phyloP scores from a whole-genome alignment of 2,113 vertebrate species.

The Mustelus asterias region DNA sequence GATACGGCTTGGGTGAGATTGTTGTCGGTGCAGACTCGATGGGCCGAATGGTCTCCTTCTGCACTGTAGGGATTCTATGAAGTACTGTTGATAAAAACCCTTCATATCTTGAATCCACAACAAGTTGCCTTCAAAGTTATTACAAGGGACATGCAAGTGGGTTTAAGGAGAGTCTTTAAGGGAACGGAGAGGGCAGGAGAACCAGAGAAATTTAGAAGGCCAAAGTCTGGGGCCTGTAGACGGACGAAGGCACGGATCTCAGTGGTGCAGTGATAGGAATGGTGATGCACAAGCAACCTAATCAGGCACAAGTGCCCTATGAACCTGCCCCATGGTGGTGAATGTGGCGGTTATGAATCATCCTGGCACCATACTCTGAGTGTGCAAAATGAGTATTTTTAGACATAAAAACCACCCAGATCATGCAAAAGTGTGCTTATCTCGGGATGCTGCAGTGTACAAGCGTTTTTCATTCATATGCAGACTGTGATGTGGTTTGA shows the following conservation, averaged over 20 bases:
- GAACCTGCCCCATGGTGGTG: not conserved
- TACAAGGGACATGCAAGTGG: not conserved
- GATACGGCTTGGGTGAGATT: too few species aligned
- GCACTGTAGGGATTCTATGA: too few species aligned
- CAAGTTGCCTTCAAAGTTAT: too few species aligned
- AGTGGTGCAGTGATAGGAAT: not conserved
- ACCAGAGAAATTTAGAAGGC: not conserved
- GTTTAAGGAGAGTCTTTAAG: not conserved
- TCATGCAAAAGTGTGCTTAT: not conserved
- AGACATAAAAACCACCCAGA: not conserved
- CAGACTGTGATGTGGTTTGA: not conserved
- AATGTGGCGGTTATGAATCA: not conserved
- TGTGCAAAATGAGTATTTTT: constrained; percentile 6
- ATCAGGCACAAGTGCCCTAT: not conserved
- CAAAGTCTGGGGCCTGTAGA: not conserved
- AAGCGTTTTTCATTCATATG: not conserved
- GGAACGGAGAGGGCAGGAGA: not conserved
- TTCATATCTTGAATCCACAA: too few species aligned
- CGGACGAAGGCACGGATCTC: not conserved
- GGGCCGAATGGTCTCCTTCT: too few species aligned
- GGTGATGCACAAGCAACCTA: not conserved
- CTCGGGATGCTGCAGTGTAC: not conserved
- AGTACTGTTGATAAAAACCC: too few species aligned
- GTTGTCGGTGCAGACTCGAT: too few species aligned
- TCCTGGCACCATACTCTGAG: not conserved